These are phyloP conservation scores for Gulo gulo DNA, from an alignment of 2,113 vertebrate species.

Conservation along the genomic window DNA sequence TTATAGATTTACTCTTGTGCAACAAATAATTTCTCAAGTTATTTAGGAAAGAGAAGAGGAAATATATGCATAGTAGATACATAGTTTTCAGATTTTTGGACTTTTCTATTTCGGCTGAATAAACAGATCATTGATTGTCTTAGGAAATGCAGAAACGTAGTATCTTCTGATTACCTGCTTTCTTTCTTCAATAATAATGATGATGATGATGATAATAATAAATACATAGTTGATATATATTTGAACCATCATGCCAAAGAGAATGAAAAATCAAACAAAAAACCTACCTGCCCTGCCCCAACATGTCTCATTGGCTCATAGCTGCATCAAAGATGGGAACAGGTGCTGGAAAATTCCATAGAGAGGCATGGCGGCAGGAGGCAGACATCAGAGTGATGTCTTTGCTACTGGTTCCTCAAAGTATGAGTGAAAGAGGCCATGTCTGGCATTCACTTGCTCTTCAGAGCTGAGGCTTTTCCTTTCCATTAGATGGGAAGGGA, in stretches of 20 bases:
- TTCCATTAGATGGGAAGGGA: background rate
- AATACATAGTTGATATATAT: background rate
- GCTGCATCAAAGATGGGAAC: background rate
- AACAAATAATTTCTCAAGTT: background rate
- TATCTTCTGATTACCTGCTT: background rate
- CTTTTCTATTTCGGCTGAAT: background rate
- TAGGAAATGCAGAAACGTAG: background rate
- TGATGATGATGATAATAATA: background rate
- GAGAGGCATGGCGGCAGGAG: background rate
- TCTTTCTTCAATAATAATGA: background rate
- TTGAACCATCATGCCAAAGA: background rate
- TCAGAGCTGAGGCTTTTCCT: background rate
- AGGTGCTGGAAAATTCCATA: background rate
- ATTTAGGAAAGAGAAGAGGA: background rate
- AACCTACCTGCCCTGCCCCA: background rate
- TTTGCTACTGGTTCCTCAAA: background rate
- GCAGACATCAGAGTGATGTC: background rate
- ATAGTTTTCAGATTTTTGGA: background rate
- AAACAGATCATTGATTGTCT: background rate
- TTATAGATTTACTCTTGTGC: background rate
- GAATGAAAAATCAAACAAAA: background rate
- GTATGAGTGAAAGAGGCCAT: fast-evolving
- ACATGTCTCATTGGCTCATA: background rate
- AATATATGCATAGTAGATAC: background rate
- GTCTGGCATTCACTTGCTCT: background rate